Evolutionary conservation across 2,888 invertebrate species (phyloP), one percentile per base, ranked within the genome.

Genomic region (Celastrina argiolus): DNA sequence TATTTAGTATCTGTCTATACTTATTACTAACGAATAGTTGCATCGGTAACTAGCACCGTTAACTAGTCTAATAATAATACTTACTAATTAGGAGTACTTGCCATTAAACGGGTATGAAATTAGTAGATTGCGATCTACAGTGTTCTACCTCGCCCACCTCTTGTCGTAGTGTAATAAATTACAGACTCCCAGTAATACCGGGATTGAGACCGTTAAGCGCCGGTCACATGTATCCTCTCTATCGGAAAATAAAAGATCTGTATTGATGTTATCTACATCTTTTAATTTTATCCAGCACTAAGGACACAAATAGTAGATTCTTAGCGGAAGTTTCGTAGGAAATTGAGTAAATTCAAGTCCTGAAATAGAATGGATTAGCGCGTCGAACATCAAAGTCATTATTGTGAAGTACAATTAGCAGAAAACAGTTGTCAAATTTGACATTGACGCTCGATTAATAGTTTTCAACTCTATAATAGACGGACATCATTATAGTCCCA

Each of bases 91-190:
- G 51, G 26, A 22, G 51, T 51, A 26, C 51, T 12, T 22, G 12
- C 18, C 14, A 18, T 61, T 61, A 61, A 36, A 39, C 39, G 6
- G 36, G 39, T 61, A 61, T 61, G 36, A 36, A 61, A 61, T 61
- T 61, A 61, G 61, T 39, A 61, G 61, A 61, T 61, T 61, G 39
- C 39, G 14, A 61, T 61, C 61, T 61, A 61, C 61, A 14, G 36
- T 36, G 59, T 28, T 59, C 59, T 16, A 22, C 18, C 39, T 61
- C 61, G 34, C 34, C 51, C 51, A 51, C 51, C 51, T 26, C 61
- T 34, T 39, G 61, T 59, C 59, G 59, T 61, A 36, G 16, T 34
- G 39, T 61, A 61, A 61, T 61, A 61, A 61, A 61, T 61, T 61
- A 61, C 36, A 36, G 36, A 14, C 36, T 36, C 61, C 36, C 18